Evolutionary conservation across 2,113 vertebrate genomes (phyloP), one percentile per base, ranked within the genome.

Genomic region (Sphaerodactylus townsendi): DNA sequence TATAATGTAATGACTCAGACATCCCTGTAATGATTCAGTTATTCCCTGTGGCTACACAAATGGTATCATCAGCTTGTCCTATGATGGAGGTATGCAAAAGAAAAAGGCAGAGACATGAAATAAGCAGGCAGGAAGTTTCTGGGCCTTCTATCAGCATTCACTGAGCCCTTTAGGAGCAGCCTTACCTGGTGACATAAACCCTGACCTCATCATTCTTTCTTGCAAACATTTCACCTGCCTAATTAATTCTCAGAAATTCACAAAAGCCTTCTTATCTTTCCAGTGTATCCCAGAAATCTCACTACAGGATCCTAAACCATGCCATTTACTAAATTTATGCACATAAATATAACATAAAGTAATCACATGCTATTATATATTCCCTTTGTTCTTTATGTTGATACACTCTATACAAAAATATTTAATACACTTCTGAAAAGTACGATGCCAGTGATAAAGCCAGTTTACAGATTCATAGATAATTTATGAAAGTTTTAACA

Each of bases 401-500:
- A 93, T 94, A 86, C 85, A 88, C 91, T 94, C 91, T 92, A 90
- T 90, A 92, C 91, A 93, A 95, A 85, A 95, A 95, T 94, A 95
- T 96, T 95, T 96, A 95, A 95, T 94, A 95, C 93, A 94, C 93
- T 95, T 94, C 93, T 95, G 87, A 95, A 93, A 93, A 96, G 92
- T 93, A 92, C 77, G 87, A 96, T 94, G 94, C 92, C 92, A 95
- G 94, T 95, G 94, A 95, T 94, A 96, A 93, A 95, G 88, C 93
- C 91, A 93, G 91, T 94, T 95, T 96, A 93, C 93, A 95, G 92
- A 93, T 96, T 94, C 94, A 96, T 96, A 94, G 94, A 94, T 94
- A 96, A 94, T 96, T 94, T 96, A 96, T 96, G 96, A 95, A 95
- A 94, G 92, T 90, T 95, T 93, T 90, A 95, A 94, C 94, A 94